Percentiles rank a stretch among this genome's conserved stretches.
Conservation (phyloP, 1,140 invertebrate genomes). For the Diorhabda sublineata region DNA sequence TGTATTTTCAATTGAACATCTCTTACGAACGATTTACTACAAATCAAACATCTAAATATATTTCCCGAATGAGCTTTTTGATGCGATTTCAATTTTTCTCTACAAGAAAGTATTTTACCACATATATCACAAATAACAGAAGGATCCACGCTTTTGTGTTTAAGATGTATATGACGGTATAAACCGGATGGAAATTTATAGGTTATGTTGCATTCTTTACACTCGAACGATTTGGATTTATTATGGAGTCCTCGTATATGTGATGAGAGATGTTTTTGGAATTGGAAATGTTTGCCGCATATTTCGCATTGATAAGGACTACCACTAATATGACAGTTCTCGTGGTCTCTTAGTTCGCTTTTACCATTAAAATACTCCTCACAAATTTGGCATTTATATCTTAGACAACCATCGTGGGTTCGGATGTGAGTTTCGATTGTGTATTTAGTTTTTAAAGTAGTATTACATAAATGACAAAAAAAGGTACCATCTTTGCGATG, state of each 20-base stretch:
- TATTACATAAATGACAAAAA: constrained; percentile 47
- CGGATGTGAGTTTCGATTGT: constrained; percentile 46
- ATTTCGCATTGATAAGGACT: constrained; percentile 59
- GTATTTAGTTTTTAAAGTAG: constrained; percentile 46
- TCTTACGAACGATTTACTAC: constrained; percentile 60
- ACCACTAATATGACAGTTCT: constrained; percentile 53
- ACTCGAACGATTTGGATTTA: constrained; percentile 41
- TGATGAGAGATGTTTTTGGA: constrained; percentile 41
- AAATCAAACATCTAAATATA: constrained; percentile 65
- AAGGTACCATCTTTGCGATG: constrained; percentile 42
- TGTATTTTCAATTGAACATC: constrained; percentile 8
- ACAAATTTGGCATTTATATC: constrained; percentile 52
- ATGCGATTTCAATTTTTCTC: constrained; percentile 68
- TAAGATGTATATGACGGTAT: constrained; percentile 36
- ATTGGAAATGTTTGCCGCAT: constrained; percentile 53
- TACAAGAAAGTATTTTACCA: constrained; percentile 69
- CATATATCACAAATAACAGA: constrained; percentile 65
- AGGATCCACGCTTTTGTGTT: constrained; percentile 35
- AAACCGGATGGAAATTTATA: constrained; percentile 7
- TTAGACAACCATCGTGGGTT: constrained; percentile 46
- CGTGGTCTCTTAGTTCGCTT: constrained; percentile 47
- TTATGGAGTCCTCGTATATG: constrained; percentile 42
- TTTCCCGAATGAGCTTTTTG: constrained; percentile 68
- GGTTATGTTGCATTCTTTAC: constrained; percentile 30
- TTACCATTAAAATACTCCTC: constrained; percentile 50